Percentiles rank a stretch among this genome's conserved stretches.
Conservation (phyloP, 2,888 invertebrate species). For the Ariolimax columbianus region DNA sequence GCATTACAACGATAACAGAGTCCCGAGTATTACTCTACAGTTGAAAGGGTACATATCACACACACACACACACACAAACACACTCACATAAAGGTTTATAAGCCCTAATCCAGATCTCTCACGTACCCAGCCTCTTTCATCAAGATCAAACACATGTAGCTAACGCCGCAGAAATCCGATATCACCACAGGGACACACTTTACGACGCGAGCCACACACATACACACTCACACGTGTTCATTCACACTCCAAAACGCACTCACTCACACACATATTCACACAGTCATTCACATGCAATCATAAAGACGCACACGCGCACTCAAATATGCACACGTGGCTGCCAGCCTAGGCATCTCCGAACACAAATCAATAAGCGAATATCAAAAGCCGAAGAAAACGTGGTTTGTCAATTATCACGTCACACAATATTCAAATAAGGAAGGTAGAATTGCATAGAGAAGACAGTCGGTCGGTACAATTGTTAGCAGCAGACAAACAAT, state of each 20-base stretch:
- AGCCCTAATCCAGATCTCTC: not conserved
- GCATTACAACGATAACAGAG: too few relatives aligned
- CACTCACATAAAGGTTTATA: too few relatives aligned
- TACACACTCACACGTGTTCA: not conserved
- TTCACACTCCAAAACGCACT: too few relatives aligned
- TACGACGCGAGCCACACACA: not conserved
- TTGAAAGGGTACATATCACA: too few relatives aligned
- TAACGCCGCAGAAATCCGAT: not conserved
- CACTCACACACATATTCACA: not conserved
- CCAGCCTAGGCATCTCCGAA: not conserved
- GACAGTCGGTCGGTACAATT: too few relatives aligned
- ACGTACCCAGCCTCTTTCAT: not conserved
- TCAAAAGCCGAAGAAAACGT: conserved; percentile 26
- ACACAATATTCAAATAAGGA: conserved; percentile 7
- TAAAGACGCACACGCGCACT: too few relatives aligned
- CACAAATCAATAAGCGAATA: conserved; percentile 12
- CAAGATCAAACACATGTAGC: not conserved
- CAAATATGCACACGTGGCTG: too few relatives aligned
- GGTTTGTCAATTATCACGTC: conserved; percentile 20
- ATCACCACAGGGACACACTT: not conserved
- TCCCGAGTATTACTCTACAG: too few relatives aligned
- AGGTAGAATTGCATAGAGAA: too few relatives aligned
- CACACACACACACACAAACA: too few relatives aligned
- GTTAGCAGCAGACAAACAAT: too few relatives aligned
- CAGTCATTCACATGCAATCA: not conserved